Conservation (phyloP, 2,797 vertebrate species). For the Varecia variegata region DNA sequence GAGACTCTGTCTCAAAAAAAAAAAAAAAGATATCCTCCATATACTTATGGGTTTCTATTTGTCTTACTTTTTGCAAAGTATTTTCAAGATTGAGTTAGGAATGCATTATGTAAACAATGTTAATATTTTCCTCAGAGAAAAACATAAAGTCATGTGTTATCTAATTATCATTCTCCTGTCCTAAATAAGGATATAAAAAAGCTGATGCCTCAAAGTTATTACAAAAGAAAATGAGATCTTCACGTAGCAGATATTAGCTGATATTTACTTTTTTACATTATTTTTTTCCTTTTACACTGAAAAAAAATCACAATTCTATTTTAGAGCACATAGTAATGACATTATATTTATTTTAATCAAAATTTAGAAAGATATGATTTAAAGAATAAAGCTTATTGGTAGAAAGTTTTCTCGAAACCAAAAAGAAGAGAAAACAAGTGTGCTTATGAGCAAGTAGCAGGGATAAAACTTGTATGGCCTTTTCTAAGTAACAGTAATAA, state of each 20-base stretch:
- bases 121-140: slow-evolving; percentile 40
- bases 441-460: not conserved
- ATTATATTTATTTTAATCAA: slow-evolving; percentile 29
- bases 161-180: slow-evolving; percentile 6
- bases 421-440: not conserved
- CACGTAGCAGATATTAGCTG: not conserved
- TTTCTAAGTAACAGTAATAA: not conserved
- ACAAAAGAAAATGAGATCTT: slow-evolving; percentile 25
- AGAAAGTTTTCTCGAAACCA: slow-evolving; percentile 36
- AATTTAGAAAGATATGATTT: not conserved
- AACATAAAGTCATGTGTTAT: not conserved
- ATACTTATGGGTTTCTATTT: not conserved
- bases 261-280: not conserved
- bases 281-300: not conserved
- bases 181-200: slow-evolving; percentile 32
- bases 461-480: not conserved
- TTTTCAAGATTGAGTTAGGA: slow-evolving; percentile 24
- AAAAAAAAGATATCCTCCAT: not conserved
- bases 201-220: not conserved
- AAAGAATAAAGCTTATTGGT: not conserved
- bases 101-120: slow-evolving; percentile 9
- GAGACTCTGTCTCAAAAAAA: no score
- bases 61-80: not conserved
- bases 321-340: not conserved
- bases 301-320: slow-evolving; percentile 22